Evolutionary conservation across 2,113 vertebrate genomes (phyloP).

Genomic region (Anseranas semipalmata): DNA sequence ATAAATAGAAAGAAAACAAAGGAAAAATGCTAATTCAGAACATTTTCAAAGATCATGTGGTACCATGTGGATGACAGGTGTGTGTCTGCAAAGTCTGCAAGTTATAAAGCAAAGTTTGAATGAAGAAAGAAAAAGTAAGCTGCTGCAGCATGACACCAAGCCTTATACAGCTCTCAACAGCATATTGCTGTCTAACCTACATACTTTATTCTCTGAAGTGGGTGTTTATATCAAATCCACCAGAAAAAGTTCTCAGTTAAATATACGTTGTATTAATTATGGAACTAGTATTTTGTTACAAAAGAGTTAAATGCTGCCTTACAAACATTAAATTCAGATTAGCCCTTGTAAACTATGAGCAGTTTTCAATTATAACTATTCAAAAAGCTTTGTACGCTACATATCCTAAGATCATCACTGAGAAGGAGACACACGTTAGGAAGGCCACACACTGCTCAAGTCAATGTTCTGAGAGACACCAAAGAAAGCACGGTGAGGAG

Average conservation of each 20-base stretch:
- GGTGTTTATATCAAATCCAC: neutral
- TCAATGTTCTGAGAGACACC: neutral
- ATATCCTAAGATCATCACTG: neutral
- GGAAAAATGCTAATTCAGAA: neutral
- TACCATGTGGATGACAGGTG: neutral
- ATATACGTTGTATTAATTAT: neutral
- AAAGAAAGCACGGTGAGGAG: neutral
- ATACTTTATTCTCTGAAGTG: neutral
- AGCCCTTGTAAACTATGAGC: neutral
- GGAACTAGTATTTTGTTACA: neutral
- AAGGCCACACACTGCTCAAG: neutral
- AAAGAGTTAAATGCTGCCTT: neutral
- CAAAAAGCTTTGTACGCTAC: neutral
- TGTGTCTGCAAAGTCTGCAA: neutral
- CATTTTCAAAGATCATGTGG: neutral
- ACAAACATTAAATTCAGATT: neutral
- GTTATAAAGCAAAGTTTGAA: neutral
- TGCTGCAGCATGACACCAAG: neutral
- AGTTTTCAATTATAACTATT: neutral
- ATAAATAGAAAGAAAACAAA: no score
- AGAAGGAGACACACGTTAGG: neutral
- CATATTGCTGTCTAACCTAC: neutral
- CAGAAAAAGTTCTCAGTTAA: neutral
- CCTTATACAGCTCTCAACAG: neutral
- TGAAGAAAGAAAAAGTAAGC: neutral